Evolutionary conservation across 2,888 invertebrate species (phyloP), one percentile per base, ranked within the genome.

Genomic region (Alentia gelatinosa): DNA sequence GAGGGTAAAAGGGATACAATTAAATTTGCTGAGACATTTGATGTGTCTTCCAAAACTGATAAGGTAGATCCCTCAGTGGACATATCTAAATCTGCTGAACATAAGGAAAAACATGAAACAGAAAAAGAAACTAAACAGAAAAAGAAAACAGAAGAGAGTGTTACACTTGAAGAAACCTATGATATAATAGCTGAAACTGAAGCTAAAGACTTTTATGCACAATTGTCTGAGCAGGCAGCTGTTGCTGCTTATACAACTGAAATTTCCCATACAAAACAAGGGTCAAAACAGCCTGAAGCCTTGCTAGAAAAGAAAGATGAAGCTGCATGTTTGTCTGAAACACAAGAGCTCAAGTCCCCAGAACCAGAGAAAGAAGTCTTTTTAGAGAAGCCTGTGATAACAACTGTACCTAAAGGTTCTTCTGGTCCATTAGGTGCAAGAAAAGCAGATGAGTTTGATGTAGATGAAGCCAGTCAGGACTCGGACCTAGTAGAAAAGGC

Each of bases 401-500:
- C 35, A 47, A 30, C 47, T n/a, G 86, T 19, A 15, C 86, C 42
- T 86, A n/a, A 12, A 19, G 5, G 12, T 37, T 79, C 39, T 4
- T 15, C 35, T 40, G 39, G 42, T 37, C 30, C 30, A 26, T 19
- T 40, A 89, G n/a, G 30, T 30, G 40, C 9, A 40, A 26, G 50
- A 33, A 40, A 47, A 30, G 23, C 83, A 68, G 42, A 74, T 26
- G 89, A 40, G 0, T 26, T 33, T 35, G 75, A 90, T 35, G 40
- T 23, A 30, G 91, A 91, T 40, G 68, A 84, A 26, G 56, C 63
- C 7, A 92, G 90, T 40, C 91, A 91, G 37, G 92, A 92, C 23
- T 92, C 92, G 1, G 92, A 92, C 68, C 30, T 92, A 15, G 86
- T 92, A 35, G 92, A 92, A 89, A 92, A 92, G 47, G 92, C 92